These are phyloP conservation scores for Adelges cooleyi DNA, from an alignment of 1,140 invertebrate genomes.

Conservation along the genomic window DNA sequence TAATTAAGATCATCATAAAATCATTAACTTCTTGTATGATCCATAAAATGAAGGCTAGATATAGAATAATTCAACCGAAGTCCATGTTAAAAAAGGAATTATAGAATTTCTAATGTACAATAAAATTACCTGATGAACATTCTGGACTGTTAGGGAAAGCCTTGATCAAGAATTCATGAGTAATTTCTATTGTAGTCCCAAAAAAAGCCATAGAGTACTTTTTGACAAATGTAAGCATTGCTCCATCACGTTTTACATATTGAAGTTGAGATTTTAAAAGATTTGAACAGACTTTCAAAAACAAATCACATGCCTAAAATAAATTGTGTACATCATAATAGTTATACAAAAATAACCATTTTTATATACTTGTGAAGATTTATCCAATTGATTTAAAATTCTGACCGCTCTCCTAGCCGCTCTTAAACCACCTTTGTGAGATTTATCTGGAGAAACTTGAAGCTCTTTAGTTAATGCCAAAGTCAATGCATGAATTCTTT, in stretches of 20 bases:
- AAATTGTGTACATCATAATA: background rate
- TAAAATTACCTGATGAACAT: slow-evolving; percentile 46
- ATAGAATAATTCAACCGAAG: background rate
- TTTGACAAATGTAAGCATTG: slow-evolving; percentile 71
- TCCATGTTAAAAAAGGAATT: background rate
- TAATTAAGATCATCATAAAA: slow-evolving; percentile 69
- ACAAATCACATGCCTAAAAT: slow-evolving; percentile 65
- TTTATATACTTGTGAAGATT: slow-evolving; percentile 49
- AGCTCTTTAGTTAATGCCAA: slow-evolving; percentile 80
- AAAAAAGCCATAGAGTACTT: slow-evolving; percentile 72
- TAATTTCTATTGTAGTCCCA: slow-evolving; percentile 73
- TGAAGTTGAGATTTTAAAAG: slow-evolving; percentile 71
- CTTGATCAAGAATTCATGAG: slow-evolving; percentile 63
- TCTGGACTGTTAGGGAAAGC: slow-evolving; percentile 63
- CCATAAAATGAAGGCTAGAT: slow-evolving; percentile 79
- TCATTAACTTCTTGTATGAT: slow-evolving; percentile 72
- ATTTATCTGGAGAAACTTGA: slow-evolving; percentile 74
- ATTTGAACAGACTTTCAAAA: slow-evolving; percentile 70
- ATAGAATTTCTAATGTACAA: background rate
- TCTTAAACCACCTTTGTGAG: slow-evolving; percentile 81
- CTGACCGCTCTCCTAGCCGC: slow-evolving; percentile 73
- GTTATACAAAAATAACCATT: background rate
- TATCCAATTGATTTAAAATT: slow-evolving; percentile 74
- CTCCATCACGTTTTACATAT: slow-evolving; percentile 76
- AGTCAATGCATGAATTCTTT: slow-evolving; percentile 63